A percentile compares a stretch with the other conserved stretches of the same genome.
Conservation (phyloP, 2,888 invertebrate genomes). For the Leucoma salicis region DNA sequence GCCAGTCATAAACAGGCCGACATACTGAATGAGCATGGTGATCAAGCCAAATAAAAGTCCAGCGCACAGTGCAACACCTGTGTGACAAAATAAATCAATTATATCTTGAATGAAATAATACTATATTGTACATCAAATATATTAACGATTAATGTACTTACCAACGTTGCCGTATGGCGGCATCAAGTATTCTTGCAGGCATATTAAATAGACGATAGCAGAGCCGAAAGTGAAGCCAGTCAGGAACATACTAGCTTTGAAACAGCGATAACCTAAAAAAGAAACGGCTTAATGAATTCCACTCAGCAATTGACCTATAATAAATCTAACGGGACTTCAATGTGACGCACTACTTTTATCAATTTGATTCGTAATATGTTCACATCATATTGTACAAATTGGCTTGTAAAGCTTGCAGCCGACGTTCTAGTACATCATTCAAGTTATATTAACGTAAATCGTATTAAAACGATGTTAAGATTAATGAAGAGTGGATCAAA, state of each 20-base stretch:
- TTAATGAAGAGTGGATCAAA: no score
- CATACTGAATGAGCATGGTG: slow-evolving; percentile 91
- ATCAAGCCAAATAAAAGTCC: slow-evolving; percentile 90
- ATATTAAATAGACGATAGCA: slow-evolving; percentile 90
- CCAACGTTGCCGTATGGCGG: slow-evolving; percentile 89
- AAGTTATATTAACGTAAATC: no score
- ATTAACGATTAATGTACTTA: slow-evolving; percentile 47
- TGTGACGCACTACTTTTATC: neutral
- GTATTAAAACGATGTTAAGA: no score
- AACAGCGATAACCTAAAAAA: slow-evolving; percentile 89
- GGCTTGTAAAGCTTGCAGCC: no score
- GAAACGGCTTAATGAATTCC: neutral
- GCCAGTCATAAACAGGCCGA: slow-evolving; percentile 91
- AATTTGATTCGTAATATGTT: neutral
- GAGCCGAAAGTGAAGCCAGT: slow-evolving; percentile 94
- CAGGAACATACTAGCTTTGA: slow-evolving; percentile 93
- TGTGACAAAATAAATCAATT: slow-evolving; percentile 21
- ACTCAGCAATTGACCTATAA: neutral
- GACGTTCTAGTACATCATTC: no score
- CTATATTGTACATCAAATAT: neutral
- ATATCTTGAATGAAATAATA: neutral
- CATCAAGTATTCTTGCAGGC: slow-evolving; percentile 90
- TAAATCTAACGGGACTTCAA: neutral
- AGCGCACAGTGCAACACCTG: slow-evolving; percentile 87
- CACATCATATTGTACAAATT: no score